Evolutionary conservation across 2,797 vertebrate species (phyloP).

Genomic region (Taenioides sp.): DNA sequence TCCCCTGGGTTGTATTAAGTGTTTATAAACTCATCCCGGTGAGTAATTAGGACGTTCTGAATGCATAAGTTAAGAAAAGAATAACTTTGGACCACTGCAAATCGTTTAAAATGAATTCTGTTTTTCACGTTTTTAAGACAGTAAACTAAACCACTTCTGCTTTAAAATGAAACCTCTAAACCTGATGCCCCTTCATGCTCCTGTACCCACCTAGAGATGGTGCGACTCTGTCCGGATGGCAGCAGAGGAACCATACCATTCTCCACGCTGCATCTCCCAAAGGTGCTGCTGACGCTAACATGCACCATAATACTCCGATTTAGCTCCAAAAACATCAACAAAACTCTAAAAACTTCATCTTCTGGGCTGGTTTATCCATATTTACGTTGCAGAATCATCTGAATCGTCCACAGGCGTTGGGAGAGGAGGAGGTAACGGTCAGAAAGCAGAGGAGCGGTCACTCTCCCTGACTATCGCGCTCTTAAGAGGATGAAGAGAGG

Average conservation of each 20-base stretch:
- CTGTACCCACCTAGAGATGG: constrained; percentile 82
- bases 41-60: too few relatives aligned
- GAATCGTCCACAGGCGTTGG: too few relatives aligned
- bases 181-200: neutral
- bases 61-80: too few relatives aligned
- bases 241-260: constrained; percentile 90
- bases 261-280: constrained; percentile 79
- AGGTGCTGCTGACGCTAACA: constrained; percentile 38
- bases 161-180: neutral
- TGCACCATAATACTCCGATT: constrained; percentile 39
- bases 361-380: neutral
- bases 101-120: too few relatives aligned
- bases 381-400: neutral
- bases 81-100: too few relatives aligned
- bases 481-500: constrained; percentile 89
- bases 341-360: constrained; percentile 12
- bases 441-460: constrained; percentile 44
- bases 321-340: constrained; percentile 20
- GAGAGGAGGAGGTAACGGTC: constrained; percentile 16
- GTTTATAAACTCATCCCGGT: too few relatives aligned
- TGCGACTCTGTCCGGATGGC: constrained; percentile 84
- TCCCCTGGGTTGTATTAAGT: too few relatives aligned
- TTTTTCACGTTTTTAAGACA: too few relatives aligned
- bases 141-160: neutral
- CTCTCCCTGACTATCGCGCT: constrained; percentile 39